Evolutionary conservation across 2,888 invertebrate genomes (phyloP), one percentile per base, ranked within the genome.

Genomic region (Lepas anatifera): DNA sequence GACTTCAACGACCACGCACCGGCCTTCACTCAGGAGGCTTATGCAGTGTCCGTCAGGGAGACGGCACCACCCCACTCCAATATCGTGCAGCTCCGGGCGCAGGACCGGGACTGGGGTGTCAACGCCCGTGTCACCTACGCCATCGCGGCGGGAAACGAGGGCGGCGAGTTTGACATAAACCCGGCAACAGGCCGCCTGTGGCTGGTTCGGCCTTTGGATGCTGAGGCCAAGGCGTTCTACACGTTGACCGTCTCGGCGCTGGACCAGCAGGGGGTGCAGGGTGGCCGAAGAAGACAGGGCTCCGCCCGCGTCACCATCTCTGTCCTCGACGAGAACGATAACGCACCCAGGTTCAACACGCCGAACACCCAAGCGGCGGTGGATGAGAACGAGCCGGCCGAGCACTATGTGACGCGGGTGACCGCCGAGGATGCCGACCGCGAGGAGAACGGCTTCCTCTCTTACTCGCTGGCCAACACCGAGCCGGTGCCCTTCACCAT

Each of bases 381-480:
- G 50, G 87, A 89, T 75, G 97, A 97, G 80, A 95, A 95, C 79
- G 88, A 92, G 77, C 87, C 92, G 0, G 85, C 90, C 11, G 95
- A 95, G 2, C 88, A 89, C 2, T 86, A 88, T 16, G 92, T 97
- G 1, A 87, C 89, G 18, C 89, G 88, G 74, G 89, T 96, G 7
- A 84, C 86, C 63, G 97, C 96, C 0, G 87, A 87, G 73, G 97
- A 98, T 80, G 87, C 85, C 25, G 97, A 98, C 80, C 88, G 90
- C 1, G 95, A 94, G 0, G 95, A 96, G 78, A 97, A 95, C 81
- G 94, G 95, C 1, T 93, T 93, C 81, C 89, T 98, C 75, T 95
- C 94, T 0, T 97, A 95, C 82, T 90, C 92, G 76, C 89, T 96
- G 75, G 92, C 92, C 69, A 95, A 95, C 80, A 72, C 68, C 16